phyloP scores from a whole-genome alignment of 2,113 vertebrate species.

The Alces alces region DNA sequence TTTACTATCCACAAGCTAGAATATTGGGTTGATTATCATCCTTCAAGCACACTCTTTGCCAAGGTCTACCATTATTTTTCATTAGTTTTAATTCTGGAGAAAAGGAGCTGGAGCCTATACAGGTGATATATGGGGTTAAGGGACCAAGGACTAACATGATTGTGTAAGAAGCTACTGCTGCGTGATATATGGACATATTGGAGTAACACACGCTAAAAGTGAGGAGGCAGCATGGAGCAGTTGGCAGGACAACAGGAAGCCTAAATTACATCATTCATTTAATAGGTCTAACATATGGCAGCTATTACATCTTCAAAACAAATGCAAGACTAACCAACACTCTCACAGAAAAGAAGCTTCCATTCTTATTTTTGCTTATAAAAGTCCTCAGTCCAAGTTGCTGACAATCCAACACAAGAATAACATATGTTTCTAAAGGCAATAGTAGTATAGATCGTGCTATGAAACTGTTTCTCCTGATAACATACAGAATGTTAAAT shows the following conservation, averaged over 20 bases:
- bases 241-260: slow-evolving; percentile 55
- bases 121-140: slow-evolving; percentile 36
- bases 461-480: neutral
- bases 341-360: neutral
- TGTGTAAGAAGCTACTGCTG: slow-evolving; percentile 45
- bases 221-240: slow-evolving; percentile 1
- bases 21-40: neutral
- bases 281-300: slow-evolving; percentile 51
- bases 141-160: slow-evolving; percentile 33
- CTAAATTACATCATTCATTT: slow-evolving; percentile 45
- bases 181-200: slow-evolving; percentile 33
- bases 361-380: neutral
- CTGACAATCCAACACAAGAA: neutral
- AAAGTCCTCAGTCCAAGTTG: neutral
- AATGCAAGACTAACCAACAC: neutral
- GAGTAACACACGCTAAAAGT: neutral
- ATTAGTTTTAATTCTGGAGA: slow-evolving; percentile 8
- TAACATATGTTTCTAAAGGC: neutral
- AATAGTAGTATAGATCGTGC: neutral
- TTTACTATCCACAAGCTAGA: neutral
- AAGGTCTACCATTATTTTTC: slow-evolving; percentile 19
- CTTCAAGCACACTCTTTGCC: neutral
- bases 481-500: slow-evolving; percentile 1
- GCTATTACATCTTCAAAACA: slow-evolving; percentile 44
- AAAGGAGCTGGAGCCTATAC: neutral